Base-by-base conservation (phyloP, 2,888 invertebrate species). In the Helobdella robusta region DNA sequence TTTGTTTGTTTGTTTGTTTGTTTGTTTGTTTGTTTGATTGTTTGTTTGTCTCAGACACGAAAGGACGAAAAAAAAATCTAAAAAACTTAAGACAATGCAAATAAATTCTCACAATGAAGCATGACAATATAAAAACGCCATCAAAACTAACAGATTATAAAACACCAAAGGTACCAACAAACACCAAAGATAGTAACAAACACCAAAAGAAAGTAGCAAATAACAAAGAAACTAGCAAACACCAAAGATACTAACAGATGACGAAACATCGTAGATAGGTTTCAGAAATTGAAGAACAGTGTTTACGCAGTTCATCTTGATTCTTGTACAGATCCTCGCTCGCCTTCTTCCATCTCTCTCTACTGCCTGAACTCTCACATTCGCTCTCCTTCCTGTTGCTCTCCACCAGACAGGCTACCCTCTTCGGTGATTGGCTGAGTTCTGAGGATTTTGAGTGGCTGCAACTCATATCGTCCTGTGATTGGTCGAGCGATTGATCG, bases 231-330 rank as follows among this genome's bases (percentile, higher is more conserved):
- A 58, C 15, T 25, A 58, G 11, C 11, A 25, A 8, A 61, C 50
- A 35, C 59, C 54, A 34, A 60, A 20, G n/a, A 34, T 18, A 11
- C 50, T 28, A 4, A 77, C 78, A 76, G 68, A 72, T 81, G 0
- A 85, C 85, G 75, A 85, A 86, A 69, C 85, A 84, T 72, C 84
- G 84, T 59, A 83, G 83, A 76, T 84, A 84, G 5, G 83, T 82
- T 66, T 84, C 81, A 58, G 83, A 82, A 58, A 86, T 73, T 2
- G 83, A 40, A 2, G 66, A 65, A 71, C 85, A 85, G 72, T 86
- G 85, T 54, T 83, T 82, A 72, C 81, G 80, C 30, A 85, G 76
- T 65, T 81, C 81, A 48, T 70, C 71, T 2, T 71, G 70, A 11
- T 70, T 68, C 35, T 72, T 73, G 23, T 71, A 68, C 5, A 67